Percentiles rank a stretch among this genome's conserved stretches.
Evolutionary conservation across 1,140 invertebrate genomes (phyloP).

Genomic region (Zeugodacus cucurbitae): DNA sequence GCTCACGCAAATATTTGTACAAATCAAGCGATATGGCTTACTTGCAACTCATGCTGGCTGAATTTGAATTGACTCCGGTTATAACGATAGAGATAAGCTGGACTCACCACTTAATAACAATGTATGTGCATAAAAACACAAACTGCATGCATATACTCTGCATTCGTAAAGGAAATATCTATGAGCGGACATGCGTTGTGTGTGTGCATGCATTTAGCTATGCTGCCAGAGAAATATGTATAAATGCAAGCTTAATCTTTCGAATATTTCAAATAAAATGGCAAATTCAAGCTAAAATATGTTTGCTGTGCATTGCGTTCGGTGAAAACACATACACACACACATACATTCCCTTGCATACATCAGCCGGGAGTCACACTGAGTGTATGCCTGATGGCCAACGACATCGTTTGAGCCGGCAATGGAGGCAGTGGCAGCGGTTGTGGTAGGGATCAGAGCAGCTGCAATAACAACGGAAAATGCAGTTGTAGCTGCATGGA

Average conservation of each 20-base stretch:
- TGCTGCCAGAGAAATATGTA: not conserved
- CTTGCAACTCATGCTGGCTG: not conserved
- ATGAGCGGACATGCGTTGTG: not conserved
- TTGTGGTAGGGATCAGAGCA: not conserved
- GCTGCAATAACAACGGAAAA: conserved; percentile 14
- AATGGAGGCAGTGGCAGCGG: not conserved
- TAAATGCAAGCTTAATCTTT: conserved; percentile 12
- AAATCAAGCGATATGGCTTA: not conserved
- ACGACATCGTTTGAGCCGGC: not conserved
- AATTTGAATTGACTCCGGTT: not conserved
- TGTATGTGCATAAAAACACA: not conserved
- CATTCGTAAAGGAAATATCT: not conserved
- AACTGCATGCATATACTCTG: not conserved
- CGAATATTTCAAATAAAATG: conserved; percentile 31
- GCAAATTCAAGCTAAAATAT: conserved; percentile 28
- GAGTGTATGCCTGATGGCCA: not conserved
- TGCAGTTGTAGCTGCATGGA: not conserved
- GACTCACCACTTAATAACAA: not conserved
- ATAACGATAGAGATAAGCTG: conserved; percentile 12
- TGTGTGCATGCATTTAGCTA: not conserved
- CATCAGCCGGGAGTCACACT: not conserved
- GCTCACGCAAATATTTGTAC: not conserved
- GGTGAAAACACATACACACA: not conserved
- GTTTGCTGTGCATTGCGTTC: not conserved
- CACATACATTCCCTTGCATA: not conserved